Evolutionary conservation across 92 coral and sea anemone genomes (phyloP).

Genomic region (Actinostola sp.): DNA sequence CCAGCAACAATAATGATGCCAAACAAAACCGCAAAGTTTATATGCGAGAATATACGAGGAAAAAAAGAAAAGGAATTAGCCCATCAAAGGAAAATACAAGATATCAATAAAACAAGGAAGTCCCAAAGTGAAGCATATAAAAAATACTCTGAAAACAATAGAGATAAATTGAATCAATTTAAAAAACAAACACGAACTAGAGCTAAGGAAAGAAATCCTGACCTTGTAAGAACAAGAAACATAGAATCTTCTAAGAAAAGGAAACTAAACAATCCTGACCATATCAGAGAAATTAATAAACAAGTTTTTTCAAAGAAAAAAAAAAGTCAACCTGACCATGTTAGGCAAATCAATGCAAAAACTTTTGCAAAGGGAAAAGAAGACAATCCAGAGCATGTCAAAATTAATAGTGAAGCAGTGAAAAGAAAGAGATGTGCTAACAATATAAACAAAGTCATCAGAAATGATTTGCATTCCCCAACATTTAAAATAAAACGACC

Average conservation of each 20-base stretch:
- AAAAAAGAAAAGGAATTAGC: too few species aligned
- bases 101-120: constrained; percentile 4
- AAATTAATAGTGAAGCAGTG: constrained; percentile 11
- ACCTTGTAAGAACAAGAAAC: too few species aligned
- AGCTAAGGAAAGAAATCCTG: too few species aligned
- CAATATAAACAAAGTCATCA: too few species aligned
- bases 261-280: constrained; percentile 25
- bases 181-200: too few species aligned
- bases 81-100: constrained; percentile 2
- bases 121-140: too few species aligned
- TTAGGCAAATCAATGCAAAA: constrained; percentile 8
- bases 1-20: too few species aligned
- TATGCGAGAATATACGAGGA: too few species aligned
- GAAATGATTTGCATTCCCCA: too few species aligned
- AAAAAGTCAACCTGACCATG: constrained; percentile 14
- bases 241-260: constrained; percentile 9
- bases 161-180: neutral
- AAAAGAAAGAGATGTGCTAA: neutral
- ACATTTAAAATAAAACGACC: too few species aligned
- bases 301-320: constrained; percentile 4
- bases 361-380: constrained; percentile 5
- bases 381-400: constrained; percentile 16
- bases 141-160: too few species aligned
- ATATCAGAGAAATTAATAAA: constrained; percentile 18
- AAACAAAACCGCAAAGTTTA: too few species aligned